phyloP scores from a whole-genome alignment of 1,140 invertebrate genomes.

The Planococcus citri region DNA sequence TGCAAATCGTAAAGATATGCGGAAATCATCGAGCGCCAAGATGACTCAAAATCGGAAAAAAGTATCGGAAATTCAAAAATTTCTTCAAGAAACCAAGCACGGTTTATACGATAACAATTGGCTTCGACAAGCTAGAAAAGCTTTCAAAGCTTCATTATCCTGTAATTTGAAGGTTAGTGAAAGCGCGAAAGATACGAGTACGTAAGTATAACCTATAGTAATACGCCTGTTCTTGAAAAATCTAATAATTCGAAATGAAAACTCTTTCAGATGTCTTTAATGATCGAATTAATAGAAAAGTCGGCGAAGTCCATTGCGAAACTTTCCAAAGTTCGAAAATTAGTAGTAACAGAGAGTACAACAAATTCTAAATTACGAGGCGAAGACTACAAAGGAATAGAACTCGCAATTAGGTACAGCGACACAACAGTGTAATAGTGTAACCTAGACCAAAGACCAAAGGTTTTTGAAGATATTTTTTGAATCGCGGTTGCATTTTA shows the following conservation, averaged over 20 bases:
- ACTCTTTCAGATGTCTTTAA: background rate
- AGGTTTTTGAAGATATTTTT: no score
- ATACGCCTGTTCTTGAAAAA: no score
- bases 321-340: background rate
- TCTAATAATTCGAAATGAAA: no score
- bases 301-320: background rate
- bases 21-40: background rate
- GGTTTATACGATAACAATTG: slow-evolving; percentile 1
- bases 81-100: slow-evolving; percentile 5
- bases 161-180: background rate
- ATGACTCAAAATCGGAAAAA: background rate
- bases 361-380: background rate
- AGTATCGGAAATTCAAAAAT: slow-evolving; percentile 10
- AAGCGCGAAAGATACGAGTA: background rate
- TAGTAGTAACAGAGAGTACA: background rate
- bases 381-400: background rate
- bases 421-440: no score
- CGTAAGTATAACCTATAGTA: no score
- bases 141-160: background rate
- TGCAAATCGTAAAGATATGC: background rate
- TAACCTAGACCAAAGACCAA: no score
- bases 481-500: no score
- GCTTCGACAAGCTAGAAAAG: background rate
- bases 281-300: background rate
- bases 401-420: background rate